Percentiles rank a stretch among this genome's conserved stretches.
Evolutionary conservation across 1,140 invertebrate species (phyloP).

Genomic region (Luehdorfia chinensis): DNA sequence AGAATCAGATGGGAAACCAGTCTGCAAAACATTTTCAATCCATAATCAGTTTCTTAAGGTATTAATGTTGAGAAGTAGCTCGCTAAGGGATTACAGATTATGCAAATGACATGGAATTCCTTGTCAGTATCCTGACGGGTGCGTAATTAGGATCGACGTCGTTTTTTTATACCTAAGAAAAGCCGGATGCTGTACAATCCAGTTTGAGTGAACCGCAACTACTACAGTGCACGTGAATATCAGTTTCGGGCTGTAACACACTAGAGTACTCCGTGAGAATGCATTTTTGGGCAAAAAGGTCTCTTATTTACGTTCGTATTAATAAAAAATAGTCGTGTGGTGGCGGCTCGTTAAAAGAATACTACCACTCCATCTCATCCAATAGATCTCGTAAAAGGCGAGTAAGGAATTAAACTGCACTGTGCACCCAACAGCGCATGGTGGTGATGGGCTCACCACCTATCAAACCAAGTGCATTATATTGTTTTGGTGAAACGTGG

Average conservation of each 20-base stretch:
- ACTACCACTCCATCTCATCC: no score
- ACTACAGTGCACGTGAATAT: neutral
- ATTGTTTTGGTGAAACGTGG: no score
- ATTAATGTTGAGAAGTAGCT: neutral
- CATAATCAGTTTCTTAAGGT: neutral
- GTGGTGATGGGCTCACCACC: no score
- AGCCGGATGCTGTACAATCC: conserved; percentile 3
- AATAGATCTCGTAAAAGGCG: no score
- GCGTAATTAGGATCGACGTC: neutral
- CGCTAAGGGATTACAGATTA: conserved; percentile 4
- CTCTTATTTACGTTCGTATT: no score
- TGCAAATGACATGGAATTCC: conserved; percentile 4
- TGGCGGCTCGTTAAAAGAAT: no score
- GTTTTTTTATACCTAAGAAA: neutral
- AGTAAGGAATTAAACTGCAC: no score
- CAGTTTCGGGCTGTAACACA: neutral
- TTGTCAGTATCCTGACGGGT: conserved; percentile 1
- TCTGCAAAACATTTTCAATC: no score
- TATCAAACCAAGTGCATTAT: no score
- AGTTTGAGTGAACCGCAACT: neutral
- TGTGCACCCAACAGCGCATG: no score
- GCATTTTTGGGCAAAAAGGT: neutral
- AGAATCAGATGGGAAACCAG: no score
- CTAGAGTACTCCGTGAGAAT: neutral
- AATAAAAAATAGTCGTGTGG: no score